Base-by-base conservation (phyloP, 2,113 vertebrate genomes). In the Sylvia atricapilla region DNA sequence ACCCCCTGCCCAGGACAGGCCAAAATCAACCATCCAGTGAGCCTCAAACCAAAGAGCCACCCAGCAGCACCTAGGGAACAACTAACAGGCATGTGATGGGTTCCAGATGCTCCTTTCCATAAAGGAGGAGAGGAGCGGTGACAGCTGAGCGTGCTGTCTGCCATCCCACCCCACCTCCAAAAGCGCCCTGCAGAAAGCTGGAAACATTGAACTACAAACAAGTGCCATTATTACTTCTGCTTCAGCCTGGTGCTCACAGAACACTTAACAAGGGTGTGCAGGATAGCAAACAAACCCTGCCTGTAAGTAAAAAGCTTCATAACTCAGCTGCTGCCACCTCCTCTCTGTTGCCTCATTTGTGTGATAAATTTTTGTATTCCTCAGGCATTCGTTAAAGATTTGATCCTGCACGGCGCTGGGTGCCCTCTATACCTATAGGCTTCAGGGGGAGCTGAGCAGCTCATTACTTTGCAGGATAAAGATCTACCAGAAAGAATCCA, bases 381-480 rank as follows among this genome's bases (percentile, higher is more conserved):
- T 89, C 50, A 47, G 94, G 85, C 77, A 62, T 77, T 91, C 4
- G 1, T 92, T 86, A 69, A 72, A 85, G 80, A 87, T 33, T 62
- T 66, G 77, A 76, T 96, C 66, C 89, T 76, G 46, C 70, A 90
- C 0, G 5, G 37, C 7, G 3, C 87, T 74, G 35, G 35, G 55
- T 86, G 69, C 79, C 83, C 56, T 91, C 72, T 68, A 37, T 52
- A 77, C 63, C 44, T 41, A 13, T 6, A 62, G 68, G 77, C 83
- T 96, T 90, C 31, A 6, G 30, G 22, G 13, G 62, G 78, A 80
- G 67, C 30, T 28, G 67, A 93, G 92, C 41, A 89, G 70, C 77
- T 93, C 80, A 60, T 86, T 93, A 93, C 64, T 84, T 92, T 72
- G 62, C 80, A 93, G 66, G 80, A 92, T 89, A 66, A 93, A 95